Evolutionary conservation across 2,888 invertebrate species (phyloP), one percentile per base, ranked within the genome.

Genomic region (Nowickia ferox): DNA sequence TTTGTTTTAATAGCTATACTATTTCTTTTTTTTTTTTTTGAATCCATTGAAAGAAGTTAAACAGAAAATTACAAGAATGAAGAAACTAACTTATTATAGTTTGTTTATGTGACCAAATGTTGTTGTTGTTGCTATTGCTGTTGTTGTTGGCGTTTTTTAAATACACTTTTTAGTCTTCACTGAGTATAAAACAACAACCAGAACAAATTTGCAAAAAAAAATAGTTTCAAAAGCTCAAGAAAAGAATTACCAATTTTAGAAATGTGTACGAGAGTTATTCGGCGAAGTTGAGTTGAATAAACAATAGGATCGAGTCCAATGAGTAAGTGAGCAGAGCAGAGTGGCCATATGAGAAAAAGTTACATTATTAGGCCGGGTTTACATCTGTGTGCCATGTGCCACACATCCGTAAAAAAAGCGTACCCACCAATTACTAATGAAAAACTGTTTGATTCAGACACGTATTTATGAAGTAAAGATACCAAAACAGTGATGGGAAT

Each of bases 161-260:
- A 69, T 30, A 75, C 85, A 80, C 86, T 83, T 83, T 61, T 72
- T 68, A 53, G 86, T 86, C 83, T 86, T 86, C 83, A 63, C 10
- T 61, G 15, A 19, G 44, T 19, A 55, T n/a, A 48, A 69, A 75
- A 22, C 38, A 80, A 15, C 13, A 44, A 79, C 15, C 4, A 30
- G n/a, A 1, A 46, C 42, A 17, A 75, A 83, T 40, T 15, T 30
- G 44, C 44, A n/a, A 44, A 74, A 42, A 79, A 55, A 30, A 30
- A 30, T 30, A 0, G 38, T 48, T 40, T 38, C 9, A 42, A 51
- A 30, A 80, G 38, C n/a, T 17, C 1, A 42, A 51, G 17, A 48
- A 74, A 51, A 69, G 30, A 22, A 13, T 65, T 57, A 72, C n/a
- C 46, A 65, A 51, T n/a, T 40, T 15, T 42, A 53, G 30, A 46